These are phyloP conservation scores for Esperia sulphurella DNA, from an alignment of 2,888 invertebrate species.

Conservation along the genomic window DNA sequence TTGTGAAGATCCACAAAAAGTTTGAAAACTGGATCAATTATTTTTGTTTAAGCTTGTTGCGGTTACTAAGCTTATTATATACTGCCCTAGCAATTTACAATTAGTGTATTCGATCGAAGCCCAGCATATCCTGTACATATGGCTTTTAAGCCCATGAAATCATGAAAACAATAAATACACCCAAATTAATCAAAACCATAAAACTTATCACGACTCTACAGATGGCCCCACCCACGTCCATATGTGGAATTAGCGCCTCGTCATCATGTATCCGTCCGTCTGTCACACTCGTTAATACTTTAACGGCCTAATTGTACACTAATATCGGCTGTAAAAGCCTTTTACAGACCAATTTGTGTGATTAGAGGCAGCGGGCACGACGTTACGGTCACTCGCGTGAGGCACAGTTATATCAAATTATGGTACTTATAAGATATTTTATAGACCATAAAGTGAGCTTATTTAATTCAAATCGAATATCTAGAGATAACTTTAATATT, in stretches of 20 bases:
- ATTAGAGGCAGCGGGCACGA: constrained; percentile 23
- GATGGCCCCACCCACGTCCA: constrained; percentile 16
- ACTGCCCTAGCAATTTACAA: too few relatives aligned
- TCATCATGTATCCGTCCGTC: constrained; percentile 30
- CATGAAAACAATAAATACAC: constrained; percentile 5
- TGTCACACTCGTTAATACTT: constrained; percentile 40
- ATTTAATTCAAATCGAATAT: too few relatives aligned
- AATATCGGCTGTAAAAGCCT: constrained; percentile 38
- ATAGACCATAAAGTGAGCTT: too few relatives aligned
- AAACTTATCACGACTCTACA: constrained; percentile 19
- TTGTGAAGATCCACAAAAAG: too few relatives aligned
- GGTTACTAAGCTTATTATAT: too few relatives aligned
- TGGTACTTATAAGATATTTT: neutral
- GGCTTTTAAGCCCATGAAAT: neutral
- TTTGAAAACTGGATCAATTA: too few relatives aligned
- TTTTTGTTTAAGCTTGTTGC: too few relatives aligned
- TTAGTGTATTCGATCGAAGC: too few relatives aligned
- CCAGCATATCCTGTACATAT: too few relatives aligned
- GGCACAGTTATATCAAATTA: neutral
- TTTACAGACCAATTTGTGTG: constrained; percentile 43
- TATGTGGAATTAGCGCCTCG: constrained; percentile 29
- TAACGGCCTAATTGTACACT: constrained; percentile 39
- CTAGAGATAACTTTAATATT: too few relatives aligned
- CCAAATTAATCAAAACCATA: constrained; percentile 3
- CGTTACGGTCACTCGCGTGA: neutral